These are phyloP conservation scores for Euthynnus affinis DNA, from an alignment of 2,797 vertebrate species.

Conservation along the genomic window DNA sequence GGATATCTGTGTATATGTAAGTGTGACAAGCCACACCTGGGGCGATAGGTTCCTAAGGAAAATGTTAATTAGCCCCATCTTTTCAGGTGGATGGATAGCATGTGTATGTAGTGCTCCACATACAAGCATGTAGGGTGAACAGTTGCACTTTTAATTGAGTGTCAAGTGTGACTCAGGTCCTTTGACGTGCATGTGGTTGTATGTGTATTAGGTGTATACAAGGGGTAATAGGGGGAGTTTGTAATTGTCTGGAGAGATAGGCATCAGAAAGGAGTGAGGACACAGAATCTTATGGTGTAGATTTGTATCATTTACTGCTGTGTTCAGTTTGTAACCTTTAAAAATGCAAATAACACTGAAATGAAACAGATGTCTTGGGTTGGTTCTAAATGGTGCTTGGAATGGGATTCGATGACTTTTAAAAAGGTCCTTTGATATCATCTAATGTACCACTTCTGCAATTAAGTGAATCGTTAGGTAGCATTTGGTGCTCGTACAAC, in stretches of 20 bases:
- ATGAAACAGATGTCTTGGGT: slow-evolving; percentile 80
- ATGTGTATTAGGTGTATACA: slow-evolving; percentile 29
- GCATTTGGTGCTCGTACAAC: slow-evolving; percentile 82
- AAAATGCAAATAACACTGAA: slow-evolving; percentile 81
- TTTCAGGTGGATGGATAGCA: slow-evolving; percentile 69
- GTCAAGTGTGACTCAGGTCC: slow-evolving; percentile 47
- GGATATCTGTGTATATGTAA: slow-evolving; percentile 76
- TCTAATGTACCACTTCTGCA: slow-evolving; percentile 82
- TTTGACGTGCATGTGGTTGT: slow-evolving; percentile 41
- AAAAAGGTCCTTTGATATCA: slow-evolving; percentile 83
- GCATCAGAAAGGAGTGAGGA: slow-evolving; percentile 32
- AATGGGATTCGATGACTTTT: slow-evolving; percentile 81
- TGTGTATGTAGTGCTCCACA: slow-evolving; percentile 36
- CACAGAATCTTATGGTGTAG: slow-evolving; percentile 37
- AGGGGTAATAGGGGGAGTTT: background rate
- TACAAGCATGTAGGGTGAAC: slow-evolving; percentile 34
- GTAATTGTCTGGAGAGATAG: slow-evolving; percentile 16
- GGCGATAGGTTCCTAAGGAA: slow-evolving; percentile 74
- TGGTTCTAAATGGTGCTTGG: slow-evolving; percentile 76
- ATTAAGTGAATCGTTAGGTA: slow-evolving; percentile 85
- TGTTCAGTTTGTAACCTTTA: slow-evolving; percentile 81
- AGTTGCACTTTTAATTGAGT: slow-evolving; percentile 69
- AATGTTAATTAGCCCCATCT: slow-evolving; percentile 83
- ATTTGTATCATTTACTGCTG: slow-evolving; percentile 36
- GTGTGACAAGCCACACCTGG: slow-evolving; percentile 84